Base-by-base conservation (phyloP, 2,797 vertebrate genomes). In the Schizopygopsis pylzovi region DNA sequence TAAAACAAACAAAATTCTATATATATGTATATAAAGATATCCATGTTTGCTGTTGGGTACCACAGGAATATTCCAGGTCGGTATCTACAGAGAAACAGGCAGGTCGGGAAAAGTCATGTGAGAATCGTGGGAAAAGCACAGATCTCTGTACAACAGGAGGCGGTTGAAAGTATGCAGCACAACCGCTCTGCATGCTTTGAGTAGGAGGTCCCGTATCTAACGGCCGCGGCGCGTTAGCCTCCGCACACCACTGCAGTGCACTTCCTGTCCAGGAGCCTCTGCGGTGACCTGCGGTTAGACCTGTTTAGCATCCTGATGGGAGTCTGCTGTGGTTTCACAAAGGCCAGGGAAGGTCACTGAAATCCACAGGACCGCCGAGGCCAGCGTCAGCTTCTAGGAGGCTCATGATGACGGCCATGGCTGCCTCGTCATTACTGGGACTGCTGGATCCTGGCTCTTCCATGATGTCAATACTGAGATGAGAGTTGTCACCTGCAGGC, bases 381-480 rank as follows among this genome's bases (percentile, higher is more conserved):
- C 98, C 98, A 0, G 98, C 98, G 43, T 99, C 98, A 0, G 98
- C 98, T 95, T 99, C 98, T 93, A 99, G 93, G 89, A 99, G 96
- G 90, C 98, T 99, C 98, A 99, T 99, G 87, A 99, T 99, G 80
- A 99, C 98, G 0, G 98, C 98, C 98, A 99, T 99, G 11, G 98
- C 98, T 0, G 98, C 98, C 92, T 99, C 98, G 0, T 99, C 98
- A 0, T 98, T 98, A 90, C 97, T 99, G 79, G 98, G 98, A 91
- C 98, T 99, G 92, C 98, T 99, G 47, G 98, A 99, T 54, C 98
- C 98, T 11, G 98, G 97, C 37, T 98, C 97, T 68, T 99, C 98
- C 88, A 98, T 97, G 95, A 99, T 98, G 87, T 98, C 97, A 18
- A 99, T 97, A 88, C 97, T 97, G 83, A 99, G 95, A 88, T 99